Percentiles rank a stretch among this genome's conserved stretches.
Conservation (phyloP, 2,797 vertebrate genomes). For the Micrastur ruficollis region DNA sequence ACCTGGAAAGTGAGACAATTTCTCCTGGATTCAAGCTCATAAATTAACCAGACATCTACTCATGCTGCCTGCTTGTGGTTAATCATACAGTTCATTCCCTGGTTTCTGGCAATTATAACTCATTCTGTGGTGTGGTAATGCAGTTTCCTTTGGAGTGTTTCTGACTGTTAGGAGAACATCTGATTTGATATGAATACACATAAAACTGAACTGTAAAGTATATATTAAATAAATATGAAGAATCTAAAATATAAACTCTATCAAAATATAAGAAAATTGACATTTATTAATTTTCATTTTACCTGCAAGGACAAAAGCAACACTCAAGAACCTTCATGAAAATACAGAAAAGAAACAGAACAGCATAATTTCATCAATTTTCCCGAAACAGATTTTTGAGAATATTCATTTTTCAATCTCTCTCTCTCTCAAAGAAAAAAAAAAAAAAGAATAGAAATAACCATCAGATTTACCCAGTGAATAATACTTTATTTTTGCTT, state of each 20-base stretch:
- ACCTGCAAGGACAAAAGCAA: not conserved
- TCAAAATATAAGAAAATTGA: not conserved
- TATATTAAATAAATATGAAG: not conserved
- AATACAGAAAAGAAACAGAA: not conserved
- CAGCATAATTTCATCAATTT: not conserved
- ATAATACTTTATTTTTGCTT: not conserved
- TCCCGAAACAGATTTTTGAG: not conserved
- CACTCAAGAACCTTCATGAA: not conserved
- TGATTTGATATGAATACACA: not conserved
- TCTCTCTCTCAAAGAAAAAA: not conserved
- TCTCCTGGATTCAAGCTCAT: conserved; percentile 68
- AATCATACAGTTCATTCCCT: conserved; percentile 77
- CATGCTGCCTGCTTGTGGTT: conserved; percentile 75
- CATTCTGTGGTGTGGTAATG: conserved; percentile 67
- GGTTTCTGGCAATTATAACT: conserved; percentile 67
- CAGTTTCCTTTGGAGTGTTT: conserved; percentile 56
- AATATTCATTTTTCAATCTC: not conserved
- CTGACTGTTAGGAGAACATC: conserved; percentile 27
- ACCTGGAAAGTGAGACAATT: not conserved
- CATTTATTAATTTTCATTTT: not conserved
- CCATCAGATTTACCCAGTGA: not conserved
- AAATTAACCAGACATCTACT: conserved; percentile 70
- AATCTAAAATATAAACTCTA: not conserved
- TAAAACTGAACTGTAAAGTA: not conserved
- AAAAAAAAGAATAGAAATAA: not conserved